Base-by-base conservation (phyloP, 2,888 invertebrate genomes). In the Drosophila paucipuncta region DNA sequence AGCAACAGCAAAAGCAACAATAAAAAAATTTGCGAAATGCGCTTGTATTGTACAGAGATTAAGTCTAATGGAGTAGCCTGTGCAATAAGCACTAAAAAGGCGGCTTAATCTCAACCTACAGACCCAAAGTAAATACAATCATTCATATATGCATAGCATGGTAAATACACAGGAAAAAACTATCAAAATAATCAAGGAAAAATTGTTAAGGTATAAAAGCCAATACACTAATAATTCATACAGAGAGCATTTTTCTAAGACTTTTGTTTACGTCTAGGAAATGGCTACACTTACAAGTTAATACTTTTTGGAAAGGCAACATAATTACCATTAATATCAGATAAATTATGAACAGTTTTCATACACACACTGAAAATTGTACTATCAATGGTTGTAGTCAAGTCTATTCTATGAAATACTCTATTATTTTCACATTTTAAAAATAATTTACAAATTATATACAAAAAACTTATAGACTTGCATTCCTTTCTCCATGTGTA, bases 61-160 rank as follows among this genome's bases (percentile, higher is more conserved):
- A 83, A 53, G 74, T 69, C 76, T 78, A 88, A 82, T 85, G 80
- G 74, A 78, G 72, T 83, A 67, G 60, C 69, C 64, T 55, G 52
- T 69, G 59, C 67, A 76, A 74, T 74, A 62, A 62, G 69, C 70
- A 73, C 63, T 81, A 63, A 79, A 75, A 79, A 68, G 59, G 65
- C 68, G 57, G 76, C 64, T 76, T 76, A 68, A 55, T 60, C 61
- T 33, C n/a, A 41, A 53, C 49, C 33, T 43, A 2, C 22, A 35
- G 9, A 31, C 5, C 35, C 16, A 28, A 7, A n/a, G 31, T 31
- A 55, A 39, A 37, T 37, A 37, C 37, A 28, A 28, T 28, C 28
- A 28, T n/a, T 11, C 33, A 10, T n/a, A 22, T 53, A 43, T 31
- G 31, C 31, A 13, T 16, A 58, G 11, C 47, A 18, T 10, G 43